Base-by-base conservation (phyloP, 1,140 invertebrate genomes). In the Formica exsecta region DNA sequence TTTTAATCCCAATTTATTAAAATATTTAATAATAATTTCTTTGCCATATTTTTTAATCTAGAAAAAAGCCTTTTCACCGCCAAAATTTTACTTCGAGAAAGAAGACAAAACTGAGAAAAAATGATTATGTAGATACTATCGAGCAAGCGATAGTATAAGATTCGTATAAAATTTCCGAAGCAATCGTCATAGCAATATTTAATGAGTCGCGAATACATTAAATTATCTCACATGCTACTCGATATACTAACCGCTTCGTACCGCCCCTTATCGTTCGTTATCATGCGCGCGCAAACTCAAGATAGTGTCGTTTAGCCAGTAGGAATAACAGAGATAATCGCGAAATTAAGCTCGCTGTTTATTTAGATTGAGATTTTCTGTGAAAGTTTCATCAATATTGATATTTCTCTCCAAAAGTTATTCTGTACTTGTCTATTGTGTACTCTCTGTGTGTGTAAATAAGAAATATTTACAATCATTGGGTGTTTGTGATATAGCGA, bases 261-360 rank as follows among this genome's bases (percentile, higher is more conserved):
- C 79, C 54, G 68, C 66, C 57, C 38, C 51, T 83, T 83, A 83
- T 83, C 79, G 32, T 73, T 48, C 44, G 54, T 83, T 83, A 83
- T 83, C 79, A 29, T 83, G 2, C 54, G 54, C 41, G 57, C 66
- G 54, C 48, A 51, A 61, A 73, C 68, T 29, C 19, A 44, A 83
- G 79, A 83, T 83, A 83, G 68, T 83, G 79, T 74, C 54, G 29
- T 68, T 32, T 81, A 73, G 54, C 38, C 79, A 51, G 44, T 61
- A 83, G 79, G 29, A 83, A 83, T 83, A 83, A 83, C 79, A 83
- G 79, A 74, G 79, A 83, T 73, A 74, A 83, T 73, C 68, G n/a
- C 54, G 29, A 83, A 83, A 83, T 73, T 83, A 61, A 73, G 32
- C 68, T 73, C 38, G n/a, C 54, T 13, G 25, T 61, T n/a, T 73